These are phyloP conservation scores for Stenolophus ochropezus DNA, from an alignment of 2,888 invertebrate genomes.

Conservation along the genomic window DNA sequence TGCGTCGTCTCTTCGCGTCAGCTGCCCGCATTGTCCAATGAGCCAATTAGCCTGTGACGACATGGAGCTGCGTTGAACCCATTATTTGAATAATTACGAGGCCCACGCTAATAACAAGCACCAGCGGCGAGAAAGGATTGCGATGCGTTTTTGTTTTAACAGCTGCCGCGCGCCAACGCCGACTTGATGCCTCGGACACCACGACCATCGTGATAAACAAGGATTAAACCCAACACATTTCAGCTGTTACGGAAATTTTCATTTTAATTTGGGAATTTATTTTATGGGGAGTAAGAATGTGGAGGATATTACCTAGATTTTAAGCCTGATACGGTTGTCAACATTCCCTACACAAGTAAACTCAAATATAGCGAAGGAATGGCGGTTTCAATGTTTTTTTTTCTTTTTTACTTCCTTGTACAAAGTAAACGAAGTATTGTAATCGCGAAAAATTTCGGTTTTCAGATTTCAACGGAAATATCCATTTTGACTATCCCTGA, in stretches of 20 bases:
- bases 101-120: constrained; percentile 54
- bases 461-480: no score
- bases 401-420: no score
- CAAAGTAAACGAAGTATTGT: no score
- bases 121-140: constrained; percentile 42
- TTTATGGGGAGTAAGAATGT: neutral
- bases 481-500: no score
- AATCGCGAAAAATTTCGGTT: no score
- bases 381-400: no score
- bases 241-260: constrained; percentile 2
- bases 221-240: constrained; percentile 1
- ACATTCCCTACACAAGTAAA: neutral
- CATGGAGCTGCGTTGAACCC: constrained; percentile 41
- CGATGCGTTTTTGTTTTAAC: constrained; percentile 51
- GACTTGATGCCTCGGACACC: neutral
- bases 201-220: constrained; percentile 20
- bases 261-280: neutral
- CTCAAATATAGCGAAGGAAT: neutral
- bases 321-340: neutral
- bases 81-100: constrained; percentile 50
- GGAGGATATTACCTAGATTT: neutral
- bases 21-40: constrained; percentile 36
- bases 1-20: constrained; percentile 12
- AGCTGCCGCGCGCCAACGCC: constrained; percentile 46
- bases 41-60: constrained; percentile 47